Base-by-base conservation (phyloP, 2,888 invertebrate genomes). In the Camptogramma bilineatum region DNA sequence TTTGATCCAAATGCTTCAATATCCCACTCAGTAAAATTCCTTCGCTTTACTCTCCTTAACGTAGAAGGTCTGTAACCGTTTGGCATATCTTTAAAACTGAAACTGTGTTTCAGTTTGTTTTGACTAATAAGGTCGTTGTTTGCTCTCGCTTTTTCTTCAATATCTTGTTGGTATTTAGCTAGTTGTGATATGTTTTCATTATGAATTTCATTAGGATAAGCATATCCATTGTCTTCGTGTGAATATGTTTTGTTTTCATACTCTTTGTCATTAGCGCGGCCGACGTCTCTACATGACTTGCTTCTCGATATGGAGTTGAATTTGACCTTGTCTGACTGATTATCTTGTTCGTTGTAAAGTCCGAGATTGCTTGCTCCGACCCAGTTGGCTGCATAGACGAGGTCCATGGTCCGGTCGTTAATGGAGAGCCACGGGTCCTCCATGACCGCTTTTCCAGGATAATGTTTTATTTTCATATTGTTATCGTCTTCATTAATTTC, bases 381-480 rank as follows among this genome's bases (percentile, higher is more conserved):
- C 97, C 97, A 97, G 82, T 97, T 97, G 34, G 97, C 97, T 77
- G 97, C 97, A 85, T 97, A 97, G 52, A 96, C 94, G 54, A 96
- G 94, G 76, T 96, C 96, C 96, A 96, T 96, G 68, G 95, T 95
- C 77, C 94, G 94, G 73, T 95, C 95, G 74, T 94, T 94, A 48
- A 95, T 94, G 71, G 95, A 94, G 79, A 95, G 95, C 83, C 95
- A 95, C 72, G 94, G 94, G 86, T 95, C 96, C 84, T 96, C 97
- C 94, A 96, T 94, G 80, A 97, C 96, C 71, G 96, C 97, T 89
- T 96, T 96, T 72, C 97, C 97, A 48, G 97, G 97, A 86, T 97
- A 96, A 78, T 96, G 96, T 85, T 96, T 96, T 72, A 97, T 96
- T 94, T 96, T 97, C 97, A 97, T 97, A 84, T 79, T 91, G 87